These are phyloP conservation scores for Cygnus buccinator DNA, from an alignment of 2,113 vertebrate species.

Conservation along the genomic window DNA sequence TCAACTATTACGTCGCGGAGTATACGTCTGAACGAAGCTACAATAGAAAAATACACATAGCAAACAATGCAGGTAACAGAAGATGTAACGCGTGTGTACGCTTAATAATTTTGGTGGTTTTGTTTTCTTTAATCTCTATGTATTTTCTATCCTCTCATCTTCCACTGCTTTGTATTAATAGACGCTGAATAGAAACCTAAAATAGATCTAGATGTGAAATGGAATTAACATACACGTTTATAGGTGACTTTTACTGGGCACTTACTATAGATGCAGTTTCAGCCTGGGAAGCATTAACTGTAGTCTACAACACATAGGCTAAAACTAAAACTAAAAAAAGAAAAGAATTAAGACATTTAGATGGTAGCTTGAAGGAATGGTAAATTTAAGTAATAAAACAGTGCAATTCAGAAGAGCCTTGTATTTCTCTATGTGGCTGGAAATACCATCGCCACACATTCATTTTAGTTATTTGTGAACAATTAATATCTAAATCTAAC, in stretches of 20 bases:
- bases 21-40: conserved; percentile 53
- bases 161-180: conserved; percentile 68
- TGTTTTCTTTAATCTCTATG: conserved; percentile 46
- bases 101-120: conserved; percentile 42
- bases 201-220: conserved; percentile 40
- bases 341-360: conserved; percentile 46
- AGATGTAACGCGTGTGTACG: conserved; percentile 41
- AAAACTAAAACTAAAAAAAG: conserved; percentile 72
- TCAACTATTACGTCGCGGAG: conserved; percentile 47
- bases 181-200: conserved; percentile 52
- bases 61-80: conserved; percentile 36
- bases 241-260: not conserved
- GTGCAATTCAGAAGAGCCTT: conserved; percentile 74
- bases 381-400: conserved; percentile 62
- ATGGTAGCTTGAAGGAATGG: conserved; percentile 13
- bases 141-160: conserved; percentile 59
- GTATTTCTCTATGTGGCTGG: conserved; percentile 36
- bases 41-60: conserved; percentile 57
- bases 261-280: conserved; percentile 21
- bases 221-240: conserved; percentile 32
- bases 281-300: conserved; percentile 21
- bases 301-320: conserved; percentile 18
- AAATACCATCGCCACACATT: conserved; percentile 44
- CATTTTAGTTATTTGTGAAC: conserved; percentile 26
- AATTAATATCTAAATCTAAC: conserved; percentile 53